Evolutionary conservation across 2,797 vertebrate species (phyloP), one percentile per base, ranked within the genome.

Genomic region (Poecilia picta): DNA sequence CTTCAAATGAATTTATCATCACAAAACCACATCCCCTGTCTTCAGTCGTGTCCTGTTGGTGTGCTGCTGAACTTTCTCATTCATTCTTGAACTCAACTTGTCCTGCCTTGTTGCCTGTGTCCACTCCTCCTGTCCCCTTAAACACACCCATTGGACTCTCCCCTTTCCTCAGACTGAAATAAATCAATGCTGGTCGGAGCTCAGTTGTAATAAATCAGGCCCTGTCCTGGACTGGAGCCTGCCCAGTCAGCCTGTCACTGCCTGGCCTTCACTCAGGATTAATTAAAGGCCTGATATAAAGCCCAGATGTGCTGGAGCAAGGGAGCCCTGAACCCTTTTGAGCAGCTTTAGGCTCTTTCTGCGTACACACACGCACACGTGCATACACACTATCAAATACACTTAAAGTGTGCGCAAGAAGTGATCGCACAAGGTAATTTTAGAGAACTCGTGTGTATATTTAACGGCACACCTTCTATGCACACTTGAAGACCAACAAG

Each of bases 281-380:
- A 98, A 99, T 99, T 99, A 98, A 98, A 98, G 97, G 96, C 93
- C 97, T 99, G 97, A 99, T 99, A 98, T 98, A 98, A 98, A 98
- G 98, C 97, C 97, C 98, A 99, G 98, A 98, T 99, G 98, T 99
- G 97, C 97, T 96, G 89, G 89, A 93, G 90, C 94, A 95, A 95
- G 96, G 96, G 93, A 97, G 95, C 93, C 93, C 95, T 95, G 95
- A 95, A 96, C 95, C 95, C 96, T 91, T 95, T 92, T 93, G 93
- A 95, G 93, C 92, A 87, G 78, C 81, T 85, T 93, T 92, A 90
- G 92, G 87, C 92, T 80, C 91, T 79, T 79, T 76, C 62, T 62
- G 23, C 18, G 39, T 62, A 82, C 74, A 73, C 74, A 71, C 55
- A 49, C 16, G 53, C 68, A 81, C 74, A 74, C 74, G 64, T 80